These are phyloP conservation scores for Pollachius pollachius DNA, from an alignment of 2,113 vertebrate genomes.

Conservation along the genomic window DNA sequence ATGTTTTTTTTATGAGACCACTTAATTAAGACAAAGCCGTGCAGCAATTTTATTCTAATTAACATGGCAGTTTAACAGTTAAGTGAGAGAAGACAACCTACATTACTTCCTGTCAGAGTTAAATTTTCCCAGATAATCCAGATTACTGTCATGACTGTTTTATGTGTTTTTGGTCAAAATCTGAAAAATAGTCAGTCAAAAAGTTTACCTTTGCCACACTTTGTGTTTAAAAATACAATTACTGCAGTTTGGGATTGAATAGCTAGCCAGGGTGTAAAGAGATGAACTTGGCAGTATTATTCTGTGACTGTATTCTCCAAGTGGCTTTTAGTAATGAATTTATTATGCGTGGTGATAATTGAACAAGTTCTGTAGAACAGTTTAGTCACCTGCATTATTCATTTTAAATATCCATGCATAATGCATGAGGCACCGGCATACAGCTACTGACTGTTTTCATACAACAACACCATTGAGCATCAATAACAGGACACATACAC, in stretches of 20 bases:
- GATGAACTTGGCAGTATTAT: background rate
- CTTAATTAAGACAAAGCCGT: constrained; percentile 16
- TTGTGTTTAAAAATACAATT: too few relatives aligned
- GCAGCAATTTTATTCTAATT: constrained; percentile 2
- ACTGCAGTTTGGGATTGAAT: too few relatives aligned
- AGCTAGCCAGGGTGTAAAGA: too few relatives aligned
- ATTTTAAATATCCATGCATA: constrained; percentile 56
- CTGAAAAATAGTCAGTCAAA: too few relatives aligned
- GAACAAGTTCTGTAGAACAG: constrained; percentile 57
- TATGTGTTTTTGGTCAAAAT: too few relatives aligned
- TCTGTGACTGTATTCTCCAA: constrained; percentile 49
- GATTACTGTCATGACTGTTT: too few relatives aligned
- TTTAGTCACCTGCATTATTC: constrained; percentile 66
- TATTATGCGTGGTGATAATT: constrained; percentile 64
- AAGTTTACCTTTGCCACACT: too few relatives aligned
- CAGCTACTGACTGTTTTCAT: constrained; percentile 43
- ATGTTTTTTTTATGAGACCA: constrained; percentile 17
- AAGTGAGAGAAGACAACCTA: constrained; percentile 1
- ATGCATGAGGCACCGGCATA: constrained; percentile 50
- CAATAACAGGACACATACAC: too few relatives aligned
- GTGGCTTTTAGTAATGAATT: constrained; percentile 61
- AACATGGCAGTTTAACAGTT: background rate
- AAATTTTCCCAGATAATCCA: background rate
- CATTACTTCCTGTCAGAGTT: background rate
- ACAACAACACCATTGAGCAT: constrained; percentile 1